Base-by-base conservation (phyloP, 2,113 vertebrate species). In the Albula goreensis region DNA sequence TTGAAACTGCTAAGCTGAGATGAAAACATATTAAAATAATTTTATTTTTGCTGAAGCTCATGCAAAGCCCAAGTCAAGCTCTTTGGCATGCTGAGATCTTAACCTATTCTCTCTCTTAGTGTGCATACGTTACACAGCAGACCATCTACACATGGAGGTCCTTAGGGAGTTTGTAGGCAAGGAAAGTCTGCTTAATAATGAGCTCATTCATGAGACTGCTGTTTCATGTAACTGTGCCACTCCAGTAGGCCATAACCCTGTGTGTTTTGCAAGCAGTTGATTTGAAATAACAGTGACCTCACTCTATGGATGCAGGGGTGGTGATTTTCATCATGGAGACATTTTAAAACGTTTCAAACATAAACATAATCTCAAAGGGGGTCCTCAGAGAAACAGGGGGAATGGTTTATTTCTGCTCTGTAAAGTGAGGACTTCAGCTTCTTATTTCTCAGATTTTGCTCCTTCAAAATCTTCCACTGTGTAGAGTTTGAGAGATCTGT, bases 211-310 rank as follows among this genome's bases (percentile, higher is more conserved):
- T 85, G 83, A 79, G 86, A 89, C 86, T 85, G 81, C 88, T 86
- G 87, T 88, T 91, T 85, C 79, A 87, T 84, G 81, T 88, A 86
- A 90, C 83, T 80, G 79, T 89, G 78, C 84, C 88, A 49, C 82
- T 87, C 86, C 87, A 84, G 86, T 88, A 88, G 81, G 17, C 57
- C 78, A 31, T 52, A 81, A 70, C 86, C 82, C 50, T 48, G 52
- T 85, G 82, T 57, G 81, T 83, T 82, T 41, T 53, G 48, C 41
- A 51, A 60, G 22, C 19, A 56, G 80, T 83, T 89, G 88, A 89
- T 85, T 88, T 66, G 80, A 86, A 88, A 90, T 89, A 90, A 89
- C 89, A 90, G 84, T 87, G 85, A 89, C 88, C 89, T 90, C 89
- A 90, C 83, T 52, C 31, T 13, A 50, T 82, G 78, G 50, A 31